These are phyloP conservation scores for Galleria mellonella DNA, from an alignment of 1,140 invertebrate genomes.

Conservation along the genomic window DNA sequence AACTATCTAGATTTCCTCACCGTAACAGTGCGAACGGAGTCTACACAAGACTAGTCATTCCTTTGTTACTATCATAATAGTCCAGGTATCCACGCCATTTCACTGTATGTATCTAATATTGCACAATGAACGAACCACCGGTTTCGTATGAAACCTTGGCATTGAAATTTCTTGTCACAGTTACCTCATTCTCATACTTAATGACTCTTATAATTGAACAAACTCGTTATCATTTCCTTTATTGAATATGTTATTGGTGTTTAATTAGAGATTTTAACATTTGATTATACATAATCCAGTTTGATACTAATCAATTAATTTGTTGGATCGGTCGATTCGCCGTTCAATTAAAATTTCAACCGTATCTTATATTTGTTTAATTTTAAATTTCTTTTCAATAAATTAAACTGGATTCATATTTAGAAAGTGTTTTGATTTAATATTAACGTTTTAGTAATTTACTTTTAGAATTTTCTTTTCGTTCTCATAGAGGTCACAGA, in stretches of 20 bases:
- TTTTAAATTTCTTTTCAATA: no score
- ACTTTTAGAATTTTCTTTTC: no score
- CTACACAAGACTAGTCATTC: constrained; percentile 33
- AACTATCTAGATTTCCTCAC: constrained; percentile 31
- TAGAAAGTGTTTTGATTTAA: no score
- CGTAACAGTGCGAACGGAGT: constrained; percentile 27
- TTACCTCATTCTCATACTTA: constrained; percentile 28
- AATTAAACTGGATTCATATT: no score
- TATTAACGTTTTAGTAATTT: no score
- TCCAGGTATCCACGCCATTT: constrained; percentile 21
- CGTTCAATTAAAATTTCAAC: no score
- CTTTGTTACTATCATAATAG: constrained; percentile 44
- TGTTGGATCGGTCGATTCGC: no score
- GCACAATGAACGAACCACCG: constrained; percentile 1
- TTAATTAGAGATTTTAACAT: background rate
- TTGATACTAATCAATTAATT: no score
- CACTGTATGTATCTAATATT: constrained; percentile 1
- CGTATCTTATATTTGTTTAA: no score
- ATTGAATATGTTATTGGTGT: background rate
- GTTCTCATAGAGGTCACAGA: no score
- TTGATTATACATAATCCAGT: background rate
- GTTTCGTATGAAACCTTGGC: constrained; percentile 27
- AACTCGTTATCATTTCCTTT: no score
- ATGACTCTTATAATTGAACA: no score
- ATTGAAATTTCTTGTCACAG: constrained; percentile 19